Base-by-base conservation (phyloP, 2,797 vertebrate species). In the Brachymystax lenok region DNA sequence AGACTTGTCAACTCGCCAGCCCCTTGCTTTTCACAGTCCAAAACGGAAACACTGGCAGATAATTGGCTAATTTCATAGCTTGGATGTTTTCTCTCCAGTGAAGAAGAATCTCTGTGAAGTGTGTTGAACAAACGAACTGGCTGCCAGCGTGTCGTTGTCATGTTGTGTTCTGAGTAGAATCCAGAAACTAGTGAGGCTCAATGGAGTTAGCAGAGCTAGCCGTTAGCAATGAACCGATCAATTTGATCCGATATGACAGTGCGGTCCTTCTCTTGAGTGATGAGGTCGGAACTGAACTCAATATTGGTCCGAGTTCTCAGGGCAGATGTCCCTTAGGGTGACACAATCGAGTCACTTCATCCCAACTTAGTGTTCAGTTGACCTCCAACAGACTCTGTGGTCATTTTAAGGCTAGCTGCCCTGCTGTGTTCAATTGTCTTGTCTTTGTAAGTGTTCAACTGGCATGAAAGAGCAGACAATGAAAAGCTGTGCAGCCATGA, bases 31-130 rank as follows among this genome's bases (percentile, higher is more conserved):
- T 69, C 70, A 73, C 82, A 70, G 73, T 82, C 80, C 88, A 85
- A 85, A 79, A 80, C 73, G 66, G 67, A 83, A 87, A 85, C 69
- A 33, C 76, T 69, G 74, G 74, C 61, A 35, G 81, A 85, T 92
- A 91, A 91, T 91, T 90, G 88, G 84, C 79, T 79, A 35, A 74
- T 90, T 88, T 87, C 79, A 78, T 80, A 80, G 85, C 87, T 82
- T 79, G 56, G 77, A 85, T 85, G 83, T 90, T 46, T 13, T 86
- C 84, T 83, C 81, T 85, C 80, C 79, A 80, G 82, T 85, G 77
- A 84, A 46, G 40, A 76, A 12, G 72, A 81, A 80, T 77, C 74
- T 74, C 71, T 73, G 69, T 74, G 73, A 72, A 75, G 50, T 19
- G 69, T 70, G 74, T 28, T 46, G 46, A 86, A 87, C 88, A 84